Base-by-base conservation (phyloP, 2,888 invertebrate genomes). In the Adelognathus sp. region DNA sequence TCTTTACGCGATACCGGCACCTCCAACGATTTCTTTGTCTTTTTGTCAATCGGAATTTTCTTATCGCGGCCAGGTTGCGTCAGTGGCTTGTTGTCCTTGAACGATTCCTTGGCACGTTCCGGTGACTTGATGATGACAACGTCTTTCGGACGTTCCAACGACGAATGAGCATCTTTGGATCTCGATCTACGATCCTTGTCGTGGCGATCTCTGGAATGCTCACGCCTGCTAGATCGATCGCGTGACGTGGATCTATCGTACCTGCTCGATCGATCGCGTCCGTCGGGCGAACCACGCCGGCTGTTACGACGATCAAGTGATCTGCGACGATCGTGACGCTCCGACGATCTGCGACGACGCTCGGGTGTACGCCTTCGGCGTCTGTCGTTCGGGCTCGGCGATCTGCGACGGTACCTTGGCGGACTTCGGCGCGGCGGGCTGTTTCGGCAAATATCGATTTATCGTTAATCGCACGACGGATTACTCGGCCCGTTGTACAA, bases 201-300 rank as follows among this genome's bases (percentile, higher is more conserved):
- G 11, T 92, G 91, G 84, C 93, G 93, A 27, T 92, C 92, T 58
- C 90, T 88, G 66, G 90, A 90, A 69, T 90, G 88, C 61, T 90
- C 89, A 44, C 89, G 87, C 60, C 88, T 87, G 83, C 82, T 86
- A 66, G 89, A 91, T 83, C 92, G 89, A 83, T 92, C 91, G 54
- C 91, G 90, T 60, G 91, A 91, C 46, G 87, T 86, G 36, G 91
- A 91, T 84, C 90, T 88, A 82, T 91, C 90, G 82, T 89, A 89
- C 85, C 90, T 89, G 85, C 83, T 86, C 44, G 87, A 86, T 70
- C 90, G 85, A 70, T 85, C 90, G 72, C 90, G 87, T 39, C 82
- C 83, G 11, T 91, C 90, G 14, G 90, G 88, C 3, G 91, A 91
- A 31, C 88, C 88, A 63, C 90, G 88, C 41, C 90, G 84, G 83